A percentile compares a stretch with the other conserved stretches of the same genome.
These are phyloP conservation scores for Spinus olivaceus DNA, from an alignment of 2,797 vertebrate genomes.

Conservation along the genomic window DNA sequence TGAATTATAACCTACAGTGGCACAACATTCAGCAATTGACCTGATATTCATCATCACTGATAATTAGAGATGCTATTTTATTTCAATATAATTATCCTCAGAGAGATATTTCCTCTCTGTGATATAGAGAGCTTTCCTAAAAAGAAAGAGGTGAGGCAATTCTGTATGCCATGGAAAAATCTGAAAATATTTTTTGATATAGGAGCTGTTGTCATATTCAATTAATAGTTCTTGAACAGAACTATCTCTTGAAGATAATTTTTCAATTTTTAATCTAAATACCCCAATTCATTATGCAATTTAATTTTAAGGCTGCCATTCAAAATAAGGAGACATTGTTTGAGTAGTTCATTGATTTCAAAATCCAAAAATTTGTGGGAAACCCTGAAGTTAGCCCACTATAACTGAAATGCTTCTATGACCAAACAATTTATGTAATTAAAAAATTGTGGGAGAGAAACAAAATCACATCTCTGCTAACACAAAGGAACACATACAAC, in stretches of 20 bases:
- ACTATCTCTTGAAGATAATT: not conserved
- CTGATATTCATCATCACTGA: not conserved
- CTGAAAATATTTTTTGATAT: not conserved
- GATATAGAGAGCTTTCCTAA: slow-evolving; percentile 28
- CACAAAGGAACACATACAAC: not conserved
- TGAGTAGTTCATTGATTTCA: not conserved
- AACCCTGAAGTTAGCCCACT: not conserved
- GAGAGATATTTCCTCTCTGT: not conserved
- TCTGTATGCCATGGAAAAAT: not conserved
- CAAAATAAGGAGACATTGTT: not conserved
- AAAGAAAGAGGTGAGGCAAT: not conserved
- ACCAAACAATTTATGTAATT: not conserved
- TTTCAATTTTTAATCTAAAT: slow-evolving; percentile 7
- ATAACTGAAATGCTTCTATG: not conserved
- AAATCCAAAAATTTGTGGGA: not conserved
- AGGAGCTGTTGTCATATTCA: not conserved
- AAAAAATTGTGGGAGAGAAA: rapidly evolving
- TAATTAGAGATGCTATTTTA: slow-evolving; percentile 16
- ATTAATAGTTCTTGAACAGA: not conserved
- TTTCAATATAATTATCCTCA: slow-evolving; percentile 34
- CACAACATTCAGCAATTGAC: slow-evolving; percentile 18
- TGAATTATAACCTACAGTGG: not conserved
- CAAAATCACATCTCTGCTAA: not conserved
- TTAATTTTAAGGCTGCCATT: not conserved
- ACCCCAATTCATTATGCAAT: not conserved